These are phyloP conservation scores for Melanargia galathea DNA, from an alignment of 2,888 invertebrate genomes.

Conservation along the genomic window DNA sequence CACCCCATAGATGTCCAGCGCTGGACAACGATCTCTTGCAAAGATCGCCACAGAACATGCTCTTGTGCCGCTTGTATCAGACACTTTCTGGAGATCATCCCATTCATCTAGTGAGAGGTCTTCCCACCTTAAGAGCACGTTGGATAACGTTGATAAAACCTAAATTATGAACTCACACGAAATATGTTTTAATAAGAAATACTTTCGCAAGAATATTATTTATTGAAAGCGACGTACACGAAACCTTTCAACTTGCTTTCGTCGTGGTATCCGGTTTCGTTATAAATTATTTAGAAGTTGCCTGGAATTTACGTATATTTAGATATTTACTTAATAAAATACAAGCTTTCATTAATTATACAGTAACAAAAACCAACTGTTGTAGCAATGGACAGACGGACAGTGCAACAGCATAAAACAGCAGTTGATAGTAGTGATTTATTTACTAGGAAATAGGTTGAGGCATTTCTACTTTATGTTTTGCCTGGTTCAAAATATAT, in stretches of 20 bases:
- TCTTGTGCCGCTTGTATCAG: no score
- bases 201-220: neutral
- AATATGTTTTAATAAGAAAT: neutral
- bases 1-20: no score
- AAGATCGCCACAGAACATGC: no score
- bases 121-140: no score
- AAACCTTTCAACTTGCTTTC: conserved; percentile 6
- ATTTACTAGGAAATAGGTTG: conserved; percentile 46
- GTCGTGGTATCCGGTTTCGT: conserved; percentile 64
- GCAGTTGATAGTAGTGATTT: conserved; percentile 51
- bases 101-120: no score
- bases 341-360: conserved; percentile 71
- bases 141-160: no score
- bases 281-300: conserved; percentile 76
- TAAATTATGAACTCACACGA: neutral
- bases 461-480: conserved; percentile 42
- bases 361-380: conserved; percentile 62
- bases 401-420: conserved; percentile 17
- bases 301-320: conserved; percentile 64
- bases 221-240: conserved; percentile 4
- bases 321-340: no score
- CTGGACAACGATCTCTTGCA: no score
- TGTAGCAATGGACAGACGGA: conserved; percentile 27
- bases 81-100: no score
- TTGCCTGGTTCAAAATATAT: conserved; percentile 28